Conservation (phyloP, 2,888 invertebrate species). For the Pseudanteris insignis region DNA sequence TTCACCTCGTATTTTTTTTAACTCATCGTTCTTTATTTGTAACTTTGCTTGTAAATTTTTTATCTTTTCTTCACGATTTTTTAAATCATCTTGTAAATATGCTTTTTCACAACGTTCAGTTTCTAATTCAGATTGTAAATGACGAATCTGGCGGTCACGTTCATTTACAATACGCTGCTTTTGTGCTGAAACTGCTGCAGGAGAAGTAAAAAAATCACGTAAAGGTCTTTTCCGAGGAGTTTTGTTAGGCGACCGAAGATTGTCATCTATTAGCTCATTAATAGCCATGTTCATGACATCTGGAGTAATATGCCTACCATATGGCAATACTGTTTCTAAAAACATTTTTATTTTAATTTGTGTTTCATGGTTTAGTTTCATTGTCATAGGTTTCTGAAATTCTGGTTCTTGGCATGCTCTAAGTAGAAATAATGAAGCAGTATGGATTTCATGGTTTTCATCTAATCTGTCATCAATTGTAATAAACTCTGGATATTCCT, state of each 20-base stretch:
- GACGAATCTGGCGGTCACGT: slow-evolving; percentile 67
- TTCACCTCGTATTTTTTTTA: slow-evolving; percentile 62
- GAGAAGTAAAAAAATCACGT: slow-evolving; percentile 58
- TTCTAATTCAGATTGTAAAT: slow-evolving; percentile 71
- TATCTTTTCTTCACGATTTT: slow-evolving; percentile 68
- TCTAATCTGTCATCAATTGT: slow-evolving; percentile 59
- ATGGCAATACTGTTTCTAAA: slow-evolving; percentile 69
- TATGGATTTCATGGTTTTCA: slow-evolving; percentile 56
- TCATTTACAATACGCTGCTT: slow-evolving; percentile 61
- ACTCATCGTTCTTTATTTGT: slow-evolving; percentile 62
- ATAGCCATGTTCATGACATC: slow-evolving; percentile 67
- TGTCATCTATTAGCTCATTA: slow-evolving; percentile 57
- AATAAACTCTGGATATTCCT: slow-evolving; percentile 68
- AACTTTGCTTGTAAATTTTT: slow-evolving; percentile 69
- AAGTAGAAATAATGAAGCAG: slow-evolving; percentile 69
- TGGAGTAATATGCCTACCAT: slow-evolving; percentile 64
- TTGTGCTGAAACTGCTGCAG: slow-evolving; percentile 53
- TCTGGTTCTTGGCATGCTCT: slow-evolving; percentile 70
- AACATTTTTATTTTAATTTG: slow-evolving; percentile 70
- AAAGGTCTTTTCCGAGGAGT: slow-evolving; percentile 51
- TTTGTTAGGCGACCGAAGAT: slow-evolving; percentile 37
- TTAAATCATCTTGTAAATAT: slow-evolving; percentile 72
- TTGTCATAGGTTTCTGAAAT: slow-evolving; percentile 70
- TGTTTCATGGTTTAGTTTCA: slow-evolving; percentile 67
- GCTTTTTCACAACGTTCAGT: slow-evolving; percentile 73